A percentile compares a stretch with the other conserved stretches of the same genome.
Conservation (phyloP, 2,113 vertebrate genomes). For the Gulo gulo region DNA sequence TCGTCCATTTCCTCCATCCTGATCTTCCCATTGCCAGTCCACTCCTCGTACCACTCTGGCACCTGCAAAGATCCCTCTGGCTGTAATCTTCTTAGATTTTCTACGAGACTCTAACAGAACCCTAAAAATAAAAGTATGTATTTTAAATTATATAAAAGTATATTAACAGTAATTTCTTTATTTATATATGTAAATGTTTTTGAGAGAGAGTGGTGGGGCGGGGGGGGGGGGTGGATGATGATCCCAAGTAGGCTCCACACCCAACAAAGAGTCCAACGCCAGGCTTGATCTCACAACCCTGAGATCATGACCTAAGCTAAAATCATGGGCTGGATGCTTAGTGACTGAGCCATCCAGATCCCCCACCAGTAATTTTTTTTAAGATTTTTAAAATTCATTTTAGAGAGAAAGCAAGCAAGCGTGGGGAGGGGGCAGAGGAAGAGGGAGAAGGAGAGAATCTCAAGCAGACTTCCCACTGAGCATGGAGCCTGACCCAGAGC, state of each 20-base stretch:
- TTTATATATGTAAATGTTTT: background rate
- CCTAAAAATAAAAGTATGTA: slow-evolving; percentile 83
- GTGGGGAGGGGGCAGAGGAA: background rate
- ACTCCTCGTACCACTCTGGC: slow-evolving; percentile 98
- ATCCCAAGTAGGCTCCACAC: background rate
- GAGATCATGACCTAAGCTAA: background rate
- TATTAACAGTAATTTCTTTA: background rate
- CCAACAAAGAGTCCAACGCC: background rate
- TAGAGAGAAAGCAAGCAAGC: background rate
- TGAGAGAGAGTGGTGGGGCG: too few species aligned
- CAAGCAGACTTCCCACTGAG: background rate
- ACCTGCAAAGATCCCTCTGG: slow-evolving; percentile 97
- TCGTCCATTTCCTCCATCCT: slow-evolving; percentile 98
- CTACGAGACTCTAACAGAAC: slow-evolving; percentile 98
- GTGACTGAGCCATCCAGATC: background rate
- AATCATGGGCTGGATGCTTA: background rate
- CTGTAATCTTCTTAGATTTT: slow-evolving; percentile 99
- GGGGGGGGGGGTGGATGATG: too few species aligned
- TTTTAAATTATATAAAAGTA: slow-evolving; percentile 33
- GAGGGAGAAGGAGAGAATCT: background rate
- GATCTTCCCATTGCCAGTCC: slow-evolving; percentile 99
- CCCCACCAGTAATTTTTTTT: background rate
- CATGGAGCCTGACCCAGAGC: background rate
- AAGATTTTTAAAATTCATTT: background rate
- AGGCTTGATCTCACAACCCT: background rate